Conservation (phyloP, 2,888 invertebrate species). For the Orthosia gothica region DNA sequence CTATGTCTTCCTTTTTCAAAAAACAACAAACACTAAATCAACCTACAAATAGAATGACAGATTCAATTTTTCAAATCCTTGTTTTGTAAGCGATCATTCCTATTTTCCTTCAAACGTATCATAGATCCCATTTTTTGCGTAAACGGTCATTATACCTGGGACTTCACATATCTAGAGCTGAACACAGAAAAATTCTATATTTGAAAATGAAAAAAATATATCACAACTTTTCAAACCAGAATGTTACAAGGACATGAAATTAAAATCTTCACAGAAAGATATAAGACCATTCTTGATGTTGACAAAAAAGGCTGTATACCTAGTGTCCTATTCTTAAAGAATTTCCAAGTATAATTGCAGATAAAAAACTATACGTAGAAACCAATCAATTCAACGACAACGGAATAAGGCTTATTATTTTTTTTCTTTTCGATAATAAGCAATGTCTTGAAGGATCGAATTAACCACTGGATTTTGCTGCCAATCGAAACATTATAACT, state of each 20-base stretch:
- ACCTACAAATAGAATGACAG: conserved; percentile 46
- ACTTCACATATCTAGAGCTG: conserved; percentile 33
- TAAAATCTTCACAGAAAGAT: conserved; percentile 65
- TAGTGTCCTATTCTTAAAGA: conserved; percentile 64
- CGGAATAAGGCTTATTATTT: conserved; percentile 74
- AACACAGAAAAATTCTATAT: conserved; percentile 56
- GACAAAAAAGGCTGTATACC: conserved; percentile 62
- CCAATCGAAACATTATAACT: conserved; percentile 46
- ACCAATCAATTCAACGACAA: conserved; percentile 82
- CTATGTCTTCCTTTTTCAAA: background rate
- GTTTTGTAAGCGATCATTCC: conserved; percentile 43
- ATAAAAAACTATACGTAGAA: conserved; percentile 82
- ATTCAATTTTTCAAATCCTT: conserved; percentile 10
- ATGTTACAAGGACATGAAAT: conserved; percentile 50
- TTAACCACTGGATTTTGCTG: conserved; percentile 38
- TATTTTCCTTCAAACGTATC: conserved; percentile 55
- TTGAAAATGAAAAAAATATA: conserved; percentile 46
- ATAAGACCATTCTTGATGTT: conserved; percentile 49
- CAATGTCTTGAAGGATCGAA: conserved; percentile 70
- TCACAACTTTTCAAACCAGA: conserved; percentile 58
- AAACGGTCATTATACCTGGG: conserved; percentile 51
- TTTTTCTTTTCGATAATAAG: conserved; percentile 79
- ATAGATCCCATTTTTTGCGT: conserved; percentile 44
- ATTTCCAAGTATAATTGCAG: conserved; percentile 79
- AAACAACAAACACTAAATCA: conserved; percentile 42